These are phyloP conservation scores for Micrasema minimum DNA, from an alignment of 1,140 invertebrate genomes.

Conservation along the genomic window DNA sequence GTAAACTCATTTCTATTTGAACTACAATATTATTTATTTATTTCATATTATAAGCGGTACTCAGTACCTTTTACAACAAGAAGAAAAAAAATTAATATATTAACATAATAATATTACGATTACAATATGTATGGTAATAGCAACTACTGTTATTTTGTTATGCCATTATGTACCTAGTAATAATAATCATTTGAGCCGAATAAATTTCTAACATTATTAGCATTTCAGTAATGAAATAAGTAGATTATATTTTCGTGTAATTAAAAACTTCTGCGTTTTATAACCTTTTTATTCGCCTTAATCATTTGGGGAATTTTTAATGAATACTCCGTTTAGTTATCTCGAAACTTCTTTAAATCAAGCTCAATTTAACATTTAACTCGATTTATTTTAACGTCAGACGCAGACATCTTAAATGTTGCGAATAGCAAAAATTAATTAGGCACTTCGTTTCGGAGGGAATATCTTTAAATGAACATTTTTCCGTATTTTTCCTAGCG, in stretches of 20 bases:
- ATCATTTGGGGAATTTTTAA: background rate
- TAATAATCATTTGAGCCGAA: no score
- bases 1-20: no score
- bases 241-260: background rate
- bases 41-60: no score
- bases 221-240: no score
- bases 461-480: slow-evolving; percentile 23
- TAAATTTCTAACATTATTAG: no score
- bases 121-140: no score
- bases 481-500: slow-evolving; percentile 6
- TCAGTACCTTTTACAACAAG: no score
- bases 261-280: background rate
- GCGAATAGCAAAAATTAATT: slow-evolving; percentile 31
- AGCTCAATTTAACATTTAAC: slow-evolving; percentile 19
- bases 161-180: no score
- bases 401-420: slow-evolving; percentile 21
- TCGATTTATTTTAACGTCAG: slow-evolving; percentile 22
- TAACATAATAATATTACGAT: no score
- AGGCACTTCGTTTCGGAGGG: slow-evolving; percentile 7
- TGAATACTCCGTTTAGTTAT: background rate
- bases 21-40: no score
- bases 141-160: no score
- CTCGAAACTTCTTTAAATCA: slow-evolving; percentile 1
- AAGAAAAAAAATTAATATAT: no score
- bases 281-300: background rate